Evolutionary conservation across 2,797 vertebrate species (phyloP), one percentile per base, ranked within the genome.

Genomic region (Sebastes steindachneri): DNA sequence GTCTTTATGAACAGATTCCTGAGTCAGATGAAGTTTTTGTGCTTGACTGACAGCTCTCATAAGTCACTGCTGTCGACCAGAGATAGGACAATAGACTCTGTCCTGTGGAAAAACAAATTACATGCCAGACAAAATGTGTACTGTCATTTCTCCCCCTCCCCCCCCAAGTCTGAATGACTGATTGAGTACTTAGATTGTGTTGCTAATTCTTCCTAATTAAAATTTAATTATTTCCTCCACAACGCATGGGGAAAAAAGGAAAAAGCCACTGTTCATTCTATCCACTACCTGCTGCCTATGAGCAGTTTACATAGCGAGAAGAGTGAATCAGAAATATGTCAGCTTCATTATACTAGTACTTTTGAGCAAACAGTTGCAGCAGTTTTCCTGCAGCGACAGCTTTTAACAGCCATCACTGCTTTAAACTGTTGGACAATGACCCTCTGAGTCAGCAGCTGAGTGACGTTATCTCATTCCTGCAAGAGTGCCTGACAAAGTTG

Each of bases 31-130:
- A 82, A 79, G 81, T 84, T 84, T 88, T 68, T 73, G 73, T 86
- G 77, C 75, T 70, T 83, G 87, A 94, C 69, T 92, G 93, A 89
- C 93, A 89, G 91, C 89, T 91, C 83, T 84, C 85, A 86, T 90
- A 87, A 90, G 83, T 89, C 85, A 81, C 65, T 62, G 85, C 89
- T 87, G 90, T 82, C 85, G 54, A 28, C 77, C 51, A 12, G 45
- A 85, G 85, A 90, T 75, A 83, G 76, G 79, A 92, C 89, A 90
- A 92, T 73, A 77, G 77, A 78, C 59, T 72, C 19, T 1, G 57
- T 82, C 54, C 70, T 21, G 48, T 19, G 15, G 26, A 6, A 29
- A 83, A 75, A 84, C 68, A 82, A 89, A 89, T 87, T 58, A 79
- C 51, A 31, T 41, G 66, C 63, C 70, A 77, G 72, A 78, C 75